A percentile compares a stretch with the other conserved stretches of the same genome.
phyloP scores from a whole-genome alignment of 2,113 vertebrate species.

The Eulemur rufifrons region DNA sequence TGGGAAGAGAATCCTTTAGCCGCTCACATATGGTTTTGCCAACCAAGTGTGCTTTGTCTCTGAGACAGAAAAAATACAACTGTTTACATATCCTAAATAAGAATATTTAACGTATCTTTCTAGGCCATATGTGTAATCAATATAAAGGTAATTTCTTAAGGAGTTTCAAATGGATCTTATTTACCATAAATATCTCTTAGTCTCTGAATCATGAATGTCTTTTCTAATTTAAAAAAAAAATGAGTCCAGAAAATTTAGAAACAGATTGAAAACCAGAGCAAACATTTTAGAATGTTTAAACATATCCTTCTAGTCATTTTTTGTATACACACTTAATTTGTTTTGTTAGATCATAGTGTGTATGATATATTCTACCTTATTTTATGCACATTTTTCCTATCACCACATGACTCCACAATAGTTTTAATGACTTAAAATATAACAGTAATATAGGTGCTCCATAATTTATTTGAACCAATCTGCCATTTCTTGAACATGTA shows the following conservation, averaged over 20 bases:
- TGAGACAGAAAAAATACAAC: slow-evolving; percentile 71
- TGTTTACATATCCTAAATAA: background rate
- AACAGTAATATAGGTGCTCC: background rate
- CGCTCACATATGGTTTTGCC: slow-evolving; percentile 95
- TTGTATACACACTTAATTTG: background rate
- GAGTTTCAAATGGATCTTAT: background rate
- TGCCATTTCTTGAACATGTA: background rate
- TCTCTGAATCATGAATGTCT: background rate
- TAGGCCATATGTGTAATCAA: background rate
- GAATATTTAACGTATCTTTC: slow-evolving; percentile 16
- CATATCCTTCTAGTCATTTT: background rate
- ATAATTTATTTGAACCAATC: slow-evolving; percentile 7
- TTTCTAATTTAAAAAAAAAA: slow-evolving; percentile 10
- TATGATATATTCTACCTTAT: background rate
- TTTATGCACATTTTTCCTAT: background rate
- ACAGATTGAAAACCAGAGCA: background rate
- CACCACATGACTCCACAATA: background rate
- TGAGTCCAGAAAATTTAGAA: background rate
- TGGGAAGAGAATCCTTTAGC: slow-evolving; percentile 93
- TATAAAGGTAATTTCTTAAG: background rate
- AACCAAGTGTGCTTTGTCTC: slow-evolving; percentile 88
- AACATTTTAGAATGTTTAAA: slow-evolving; percentile 7
- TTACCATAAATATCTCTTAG: background rate
- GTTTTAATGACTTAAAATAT: slow-evolving; percentile 20
- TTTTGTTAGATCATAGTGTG: background rate